phyloP scores from a whole-genome alignment of 2,888 invertebrate species.

The Orthosia gothica region DNA sequence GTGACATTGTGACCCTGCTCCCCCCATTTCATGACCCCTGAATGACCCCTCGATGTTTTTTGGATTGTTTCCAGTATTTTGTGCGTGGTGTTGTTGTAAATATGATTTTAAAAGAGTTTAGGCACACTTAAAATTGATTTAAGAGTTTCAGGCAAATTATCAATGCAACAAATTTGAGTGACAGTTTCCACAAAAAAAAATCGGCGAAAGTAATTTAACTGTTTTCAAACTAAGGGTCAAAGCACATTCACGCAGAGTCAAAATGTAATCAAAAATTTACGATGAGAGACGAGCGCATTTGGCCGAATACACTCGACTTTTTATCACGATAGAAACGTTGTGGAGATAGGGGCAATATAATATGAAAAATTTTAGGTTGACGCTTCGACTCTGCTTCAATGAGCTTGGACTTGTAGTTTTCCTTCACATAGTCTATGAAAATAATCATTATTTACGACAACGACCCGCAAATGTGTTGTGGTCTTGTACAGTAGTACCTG shows the following conservation, averaged over 20 bases:
- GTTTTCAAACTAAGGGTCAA: background rate
- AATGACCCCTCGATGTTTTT: conserved; percentile 56
- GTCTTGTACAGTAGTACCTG: conserved; percentile 63
- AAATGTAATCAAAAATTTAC: background rate
- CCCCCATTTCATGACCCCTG: conserved; percentile 56
- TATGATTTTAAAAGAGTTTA: conserved; percentile 12
- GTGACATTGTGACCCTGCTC: conserved; percentile 63
- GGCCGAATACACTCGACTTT: background rate
- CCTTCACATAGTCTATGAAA: background rate
- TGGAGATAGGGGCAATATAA: background rate
- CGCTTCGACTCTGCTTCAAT: background rate
- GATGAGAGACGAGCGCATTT: background rate
- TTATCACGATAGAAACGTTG: background rate
- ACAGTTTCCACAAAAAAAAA: background rate
- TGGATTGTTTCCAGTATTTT: conserved; percentile 61
- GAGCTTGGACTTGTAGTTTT: background rate
- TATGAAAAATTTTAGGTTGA: background rate
- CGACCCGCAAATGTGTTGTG: conserved; percentile 65
- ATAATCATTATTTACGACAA: conserved; percentile 63
- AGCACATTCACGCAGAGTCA: background rate
- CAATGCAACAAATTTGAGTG: background rate
- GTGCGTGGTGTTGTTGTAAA: conserved; percentile 64
- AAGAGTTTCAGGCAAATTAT: background rate
- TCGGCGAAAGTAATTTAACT: background rate
- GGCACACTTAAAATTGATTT: background rate